Conservation (phyloP, 2,113 vertebrate genomes). For the Marcusenius ussheri region DNA sequence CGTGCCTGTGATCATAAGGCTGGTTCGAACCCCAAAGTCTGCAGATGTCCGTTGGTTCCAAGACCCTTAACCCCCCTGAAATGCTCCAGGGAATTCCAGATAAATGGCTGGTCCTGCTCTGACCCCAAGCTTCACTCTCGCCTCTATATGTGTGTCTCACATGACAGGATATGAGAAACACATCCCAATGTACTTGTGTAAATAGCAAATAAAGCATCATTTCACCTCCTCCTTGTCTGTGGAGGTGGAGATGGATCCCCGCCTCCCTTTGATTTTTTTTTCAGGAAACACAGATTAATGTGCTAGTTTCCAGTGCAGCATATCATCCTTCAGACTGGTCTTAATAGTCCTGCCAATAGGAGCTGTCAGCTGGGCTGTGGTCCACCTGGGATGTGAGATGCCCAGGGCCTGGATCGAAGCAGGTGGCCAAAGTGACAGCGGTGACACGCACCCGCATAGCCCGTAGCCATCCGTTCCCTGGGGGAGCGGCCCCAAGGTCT, state of each 20-base stretch:
- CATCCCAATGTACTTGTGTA: neutral
- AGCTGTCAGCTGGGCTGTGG: neutral
- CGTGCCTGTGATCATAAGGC: neutral
- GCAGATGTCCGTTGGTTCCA: neutral
- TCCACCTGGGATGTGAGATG: neutral
- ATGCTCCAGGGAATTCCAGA: neutral
- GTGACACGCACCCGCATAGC: neutral
- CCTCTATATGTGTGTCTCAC: neutral
- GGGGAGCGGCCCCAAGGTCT: neutral
- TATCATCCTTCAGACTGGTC: constrained; percentile 21
- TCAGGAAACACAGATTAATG: constrained; percentile 13
- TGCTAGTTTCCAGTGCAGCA: neutral
- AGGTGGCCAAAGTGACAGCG: neutral
- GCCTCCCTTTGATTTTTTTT: neutral
- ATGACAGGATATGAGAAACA: neutral
- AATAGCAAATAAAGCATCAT: neutral
- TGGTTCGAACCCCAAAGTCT: neutral
- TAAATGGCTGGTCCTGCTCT: neutral
- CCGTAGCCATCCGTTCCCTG: neutral
- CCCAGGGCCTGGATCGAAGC: neutral
- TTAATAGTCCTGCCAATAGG: constrained; percentile 31
- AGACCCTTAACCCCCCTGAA: neutral
- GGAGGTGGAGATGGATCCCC: neutral
- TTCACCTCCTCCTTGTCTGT: neutral
- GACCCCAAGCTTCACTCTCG: neutral